These are phyloP conservation scores for Zingel zingel DNA, from an alignment of 2,113 vertebrate species.

Conservation along the genomic window DNA sequence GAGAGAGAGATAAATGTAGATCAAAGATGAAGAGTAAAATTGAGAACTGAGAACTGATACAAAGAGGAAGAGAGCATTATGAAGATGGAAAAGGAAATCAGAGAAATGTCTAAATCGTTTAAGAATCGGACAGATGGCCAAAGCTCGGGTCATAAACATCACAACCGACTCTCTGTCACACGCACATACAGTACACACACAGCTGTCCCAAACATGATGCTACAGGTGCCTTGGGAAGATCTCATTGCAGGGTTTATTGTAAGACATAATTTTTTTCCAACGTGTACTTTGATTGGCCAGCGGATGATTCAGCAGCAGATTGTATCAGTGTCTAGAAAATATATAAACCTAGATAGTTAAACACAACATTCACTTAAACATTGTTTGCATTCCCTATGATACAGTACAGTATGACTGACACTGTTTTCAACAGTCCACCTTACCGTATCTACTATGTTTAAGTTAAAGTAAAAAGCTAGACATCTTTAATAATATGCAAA, in stretches of 20 bases:
- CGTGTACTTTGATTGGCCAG: not conserved
- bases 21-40: not conserved
- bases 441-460: not conserved
- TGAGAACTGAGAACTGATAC: not conserved
- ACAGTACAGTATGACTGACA: not conserved
- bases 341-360: not conserved
- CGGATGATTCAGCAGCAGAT: not conserved
- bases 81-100: not conserved
- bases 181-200: not conserved
- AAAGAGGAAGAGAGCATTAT: not conserved
- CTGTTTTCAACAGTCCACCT: not conserved
- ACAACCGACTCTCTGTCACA: not conserved
- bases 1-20: not conserved
- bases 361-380: not conserved
- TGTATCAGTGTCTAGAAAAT: not conserved
- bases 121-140: not conserved
- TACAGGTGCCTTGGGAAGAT: not conserved
- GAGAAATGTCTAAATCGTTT: conserved; percentile 10
- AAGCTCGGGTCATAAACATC: not conserved
- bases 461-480: not conserved
- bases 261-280: not conserved
- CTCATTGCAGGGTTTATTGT: not conserved
- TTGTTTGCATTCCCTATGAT: not conserved
- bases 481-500: not conserved
- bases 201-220: not conserved